A percentile compares a stretch with the other conserved stretches of the same genome.
Conservation (phyloP, 2,888 invertebrate genomes). For the Meta bourneti region DNA sequence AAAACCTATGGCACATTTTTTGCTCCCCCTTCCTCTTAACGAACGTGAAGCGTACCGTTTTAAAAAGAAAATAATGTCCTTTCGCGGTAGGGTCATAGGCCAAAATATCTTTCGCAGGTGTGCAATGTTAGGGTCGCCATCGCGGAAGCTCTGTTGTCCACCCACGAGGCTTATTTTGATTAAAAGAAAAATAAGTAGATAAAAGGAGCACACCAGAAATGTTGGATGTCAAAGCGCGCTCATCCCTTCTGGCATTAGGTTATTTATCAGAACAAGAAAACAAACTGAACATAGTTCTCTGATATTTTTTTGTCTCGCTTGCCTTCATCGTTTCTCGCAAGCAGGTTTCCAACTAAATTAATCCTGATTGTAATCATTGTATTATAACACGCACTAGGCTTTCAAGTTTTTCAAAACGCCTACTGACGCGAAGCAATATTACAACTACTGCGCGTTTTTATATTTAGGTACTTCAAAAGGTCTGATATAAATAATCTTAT, state of each 20-base stretch:
- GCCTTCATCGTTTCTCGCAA: too few species aligned
- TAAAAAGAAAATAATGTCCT: constrained; percentile 25
- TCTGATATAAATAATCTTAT: background rate
- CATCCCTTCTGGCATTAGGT: constrained; percentile 35
- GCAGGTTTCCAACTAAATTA: background rate
- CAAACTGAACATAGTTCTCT: background rate
- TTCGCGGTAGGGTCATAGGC: constrained; percentile 41
- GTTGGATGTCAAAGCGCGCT: constrained; percentile 27
- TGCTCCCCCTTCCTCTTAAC: background rate
- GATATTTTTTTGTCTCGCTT: too few species aligned
- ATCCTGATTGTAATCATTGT: background rate
- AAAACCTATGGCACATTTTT: constrained; percentile 49
- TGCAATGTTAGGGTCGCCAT: constrained; percentile 62
- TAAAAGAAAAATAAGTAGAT: constrained; percentile 38
- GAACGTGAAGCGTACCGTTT: constrained; percentile 12
- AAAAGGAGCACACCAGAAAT: constrained; percentile 2
- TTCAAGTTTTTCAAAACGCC: too few species aligned
- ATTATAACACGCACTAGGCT: too few species aligned
- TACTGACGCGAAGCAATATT: background rate
- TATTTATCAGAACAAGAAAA: constrained; percentile 9
- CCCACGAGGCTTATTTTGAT: constrained; percentile 59
- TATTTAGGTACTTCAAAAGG: background rate
- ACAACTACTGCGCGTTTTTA: background rate
- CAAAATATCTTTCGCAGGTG: constrained; percentile 64
- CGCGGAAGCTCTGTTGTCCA: constrained; percentile 50